phyloP scores from a whole-genome alignment of 2,888 invertebrate genomes.

The Acleris emargana region DNA sequence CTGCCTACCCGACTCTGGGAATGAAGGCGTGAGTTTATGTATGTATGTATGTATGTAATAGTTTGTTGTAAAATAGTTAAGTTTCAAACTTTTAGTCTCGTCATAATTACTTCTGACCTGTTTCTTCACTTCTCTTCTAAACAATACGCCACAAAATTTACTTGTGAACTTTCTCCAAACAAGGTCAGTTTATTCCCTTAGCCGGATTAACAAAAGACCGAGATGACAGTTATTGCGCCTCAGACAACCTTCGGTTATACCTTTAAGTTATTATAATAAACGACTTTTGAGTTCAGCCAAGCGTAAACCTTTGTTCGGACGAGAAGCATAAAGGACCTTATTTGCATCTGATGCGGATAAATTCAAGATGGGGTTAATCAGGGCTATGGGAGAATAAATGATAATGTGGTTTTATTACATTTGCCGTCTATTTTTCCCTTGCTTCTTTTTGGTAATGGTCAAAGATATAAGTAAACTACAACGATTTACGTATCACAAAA shows the following conservation, averaged over 20 bases:
- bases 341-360: slow-evolving; percentile 25
- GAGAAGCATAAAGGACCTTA: slow-evolving; percentile 6
- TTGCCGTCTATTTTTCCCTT: too few relatives aligned
- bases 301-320: slow-evolving; percentile 14
- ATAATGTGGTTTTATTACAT: too few relatives aligned
- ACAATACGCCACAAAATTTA: slow-evolving; percentile 10
- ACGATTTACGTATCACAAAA: too few relatives aligned
- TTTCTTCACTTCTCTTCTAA: neutral
- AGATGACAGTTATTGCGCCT: slow-evolving; percentile 32
- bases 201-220: slow-evolving; percentile 31
- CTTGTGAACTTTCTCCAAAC: slow-evolving; percentile 11
- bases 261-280: slow-evolving; percentile 29
- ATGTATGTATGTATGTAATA: too few relatives aligned
- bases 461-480: too few relatives aligned
- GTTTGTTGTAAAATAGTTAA: too few relatives aligned
- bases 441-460: too few relatives aligned
- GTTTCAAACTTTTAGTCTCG: too few relatives aligned
- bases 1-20: too few relatives aligned
- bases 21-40: too few relatives aligned
- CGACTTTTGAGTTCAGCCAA: slow-evolving; percentile 11
- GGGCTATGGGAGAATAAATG: neutral
- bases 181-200: slow-evolving; percentile 18
- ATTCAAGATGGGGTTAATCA: slow-evolving; percentile 12
- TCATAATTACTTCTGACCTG: too few relatives aligned
- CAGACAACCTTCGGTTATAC: slow-evolving; percentile 15